Evolutionary conservation across 2,113 vertebrate species (phyloP), one percentile per base, ranked within the genome.

Genomic region (Sporophila hypoxantha): DNA sequence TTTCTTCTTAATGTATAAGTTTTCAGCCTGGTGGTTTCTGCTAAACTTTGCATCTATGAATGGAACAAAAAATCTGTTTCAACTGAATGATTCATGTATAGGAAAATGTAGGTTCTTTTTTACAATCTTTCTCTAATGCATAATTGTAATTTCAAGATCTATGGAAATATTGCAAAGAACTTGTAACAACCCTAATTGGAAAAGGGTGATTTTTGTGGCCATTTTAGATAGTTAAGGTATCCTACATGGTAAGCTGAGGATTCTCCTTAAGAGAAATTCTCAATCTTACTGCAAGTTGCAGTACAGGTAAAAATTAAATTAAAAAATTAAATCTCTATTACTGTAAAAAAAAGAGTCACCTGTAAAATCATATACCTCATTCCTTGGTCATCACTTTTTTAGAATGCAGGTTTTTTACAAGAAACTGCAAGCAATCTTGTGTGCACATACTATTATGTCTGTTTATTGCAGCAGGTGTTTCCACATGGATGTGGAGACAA

Each of bases 1-100:
- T 81, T 92, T 87, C 20, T 49, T 81, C 21, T 22, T 75, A 84
- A 44, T 49, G 6, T 49, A 0, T 22, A 53, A 20, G 10, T 61
- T 85, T 73, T 65, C 37, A 41, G 21, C 10, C 21, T 68, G 14
- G 7, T 52, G 17, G 10, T 52, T 87, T 10, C 29, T 84, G 39
- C 59, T 86, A n/a, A 84, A 42, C 26, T 44, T 91, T 68, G 10
- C 3, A 5, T 50, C 71, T 75, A 49, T 0, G 4, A 71, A 47
- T 20, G 29, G 14, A 37, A 32, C 18, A 67, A 70, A 64, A 85
- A 70, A 15, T 67, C 12, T 52, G 6, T 64, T 82, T 47, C 27
- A 52, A 1, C 34, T 0, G 0, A 78, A 39, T 71, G 14, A 56
- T 71, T 39, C 4, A 4, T 22, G 4, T 47, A 12, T 47, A 22